Evolutionary conservation across 2,797 vertebrate species (phyloP).

Genomic region (Euthynnus affinis): DNA sequence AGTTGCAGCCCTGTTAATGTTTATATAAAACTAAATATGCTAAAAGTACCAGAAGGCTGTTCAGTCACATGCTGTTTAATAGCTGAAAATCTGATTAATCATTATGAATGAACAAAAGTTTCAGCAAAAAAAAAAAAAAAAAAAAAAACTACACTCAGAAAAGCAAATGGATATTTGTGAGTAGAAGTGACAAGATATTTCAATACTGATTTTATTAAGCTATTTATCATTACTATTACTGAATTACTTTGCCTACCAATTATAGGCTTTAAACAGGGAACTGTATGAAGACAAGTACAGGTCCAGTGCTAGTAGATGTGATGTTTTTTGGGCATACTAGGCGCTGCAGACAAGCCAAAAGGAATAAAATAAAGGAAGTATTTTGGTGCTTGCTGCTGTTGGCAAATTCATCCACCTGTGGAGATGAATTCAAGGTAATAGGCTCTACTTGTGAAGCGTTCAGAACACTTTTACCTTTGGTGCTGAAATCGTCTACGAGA

Average conservation of each 20-base stretch:
- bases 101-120: neutral
- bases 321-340: neutral
- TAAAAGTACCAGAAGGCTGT: too few species aligned
- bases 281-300: neutral
- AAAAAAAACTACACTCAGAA: neutral
- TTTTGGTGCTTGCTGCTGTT: neutral
- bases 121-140: neutral
- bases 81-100: neutral
- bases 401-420: neutral
- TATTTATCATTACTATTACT: neutral
- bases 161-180: neutral
- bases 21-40: too few species aligned
- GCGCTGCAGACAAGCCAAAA: neutral
- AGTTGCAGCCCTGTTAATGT: too few species aligned
- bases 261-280: slow-evolving; percentile 1
- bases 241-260: neutral
- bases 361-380: neutral
- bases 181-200: neutral
- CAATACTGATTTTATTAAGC: neutral
- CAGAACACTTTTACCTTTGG: slow-evolving; percentile 85
- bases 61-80: too few species aligned
- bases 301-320: neutral
- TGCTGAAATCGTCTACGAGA: slow-evolving; percentile 96
- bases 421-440: neutral
- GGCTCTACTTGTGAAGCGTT: neutral